Base-by-base conservation (phyloP, 2,113 vertebrate species). In the Lamprologus sp. region DNA sequence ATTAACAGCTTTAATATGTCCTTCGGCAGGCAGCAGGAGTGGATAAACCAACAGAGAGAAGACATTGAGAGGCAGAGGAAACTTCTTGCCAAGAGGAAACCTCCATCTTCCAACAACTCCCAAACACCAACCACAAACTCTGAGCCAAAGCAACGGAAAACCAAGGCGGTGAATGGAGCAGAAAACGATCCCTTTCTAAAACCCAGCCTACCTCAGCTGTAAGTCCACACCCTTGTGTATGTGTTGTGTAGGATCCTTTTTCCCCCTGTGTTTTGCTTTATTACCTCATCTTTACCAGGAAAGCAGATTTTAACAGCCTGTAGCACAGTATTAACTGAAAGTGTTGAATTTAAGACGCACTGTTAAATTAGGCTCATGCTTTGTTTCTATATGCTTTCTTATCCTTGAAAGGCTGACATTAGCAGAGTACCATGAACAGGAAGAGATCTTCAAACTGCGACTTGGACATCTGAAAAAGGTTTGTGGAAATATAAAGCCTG, bases 401-500 rank as follows among this genome's bases (percentile, higher is more conserved):
- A 19, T 79, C 17, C 55, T 87, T 58, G 6, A 83, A 95, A 99
- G 99, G 96, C 97, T 99, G 93, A 99, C 98, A 81, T 93, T 99
- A 95, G 98, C 99, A 88, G 99, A 99, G 92, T 99, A 99, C 95
- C 99, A 99, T 3, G 99, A 99, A 94, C 99, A 99, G 95, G 99
- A 99, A 96, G 99, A 99, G 96, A 99, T 99, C 94, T 99, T 99
- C 96, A 99, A 99, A 93, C 97, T 99, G 92, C 96, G 99, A 91
- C 97, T 99, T 88, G 98, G 99, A 93, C 98, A 99, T 97, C 97
- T 99, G 90, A 99, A 99, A 96, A 99, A 99, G 98, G 99, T 99
- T 80, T 58, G 91, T 84, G 14, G n/a, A 40, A 33, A 75, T 33
- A 45, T 75, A n/a, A 28, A 75, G 42, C 35, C 70, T 49, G 42